phyloP scores from a whole-genome alignment of 2,888 invertebrate species.

The Ischnus inquisitorius region DNA sequence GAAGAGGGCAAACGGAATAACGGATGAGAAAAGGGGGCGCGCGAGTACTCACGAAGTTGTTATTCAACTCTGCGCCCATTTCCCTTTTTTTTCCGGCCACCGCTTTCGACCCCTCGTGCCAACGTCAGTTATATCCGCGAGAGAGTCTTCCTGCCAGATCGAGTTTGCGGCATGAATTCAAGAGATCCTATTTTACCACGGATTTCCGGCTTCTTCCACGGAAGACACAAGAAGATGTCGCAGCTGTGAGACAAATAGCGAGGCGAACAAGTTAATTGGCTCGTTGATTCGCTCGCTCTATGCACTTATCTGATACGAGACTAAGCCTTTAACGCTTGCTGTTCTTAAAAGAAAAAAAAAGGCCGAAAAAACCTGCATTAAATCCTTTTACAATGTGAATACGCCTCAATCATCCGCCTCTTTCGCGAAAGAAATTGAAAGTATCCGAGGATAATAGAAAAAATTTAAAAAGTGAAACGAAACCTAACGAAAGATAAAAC shows the following conservation, averaged over 20 bases:
- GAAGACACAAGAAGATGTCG: neutral
- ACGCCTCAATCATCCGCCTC: neutral
- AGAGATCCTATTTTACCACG: conserved; percentile 5
- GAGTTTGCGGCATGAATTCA: conserved; percentile 21
- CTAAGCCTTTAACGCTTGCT: conserved; percentile 10
- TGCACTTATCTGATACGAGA: conserved; percentile 51
- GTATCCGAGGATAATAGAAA: neutral
- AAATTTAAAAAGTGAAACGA: neutral
- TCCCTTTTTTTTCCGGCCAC: conserved; percentile 25
- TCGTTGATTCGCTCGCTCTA: conserved; percentile 31
- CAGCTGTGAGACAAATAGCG: neutral
- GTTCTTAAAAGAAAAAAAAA: neutral
- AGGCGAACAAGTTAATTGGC: conserved; percentile 32
- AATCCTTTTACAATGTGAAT: neutral
- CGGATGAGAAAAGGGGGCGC: conserved; percentile 31
- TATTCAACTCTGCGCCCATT: conserved; percentile 38
- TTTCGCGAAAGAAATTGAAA: neutral
- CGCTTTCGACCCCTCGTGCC: neutral
- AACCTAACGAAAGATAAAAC: neutral
- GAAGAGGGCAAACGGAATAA: conserved; percentile 54
- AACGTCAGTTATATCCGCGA: neutral
- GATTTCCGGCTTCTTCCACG: conserved; percentile 5
- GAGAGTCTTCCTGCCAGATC: conserved; percentile 5
- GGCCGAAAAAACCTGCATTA: neutral
- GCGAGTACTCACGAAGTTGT: conserved; percentile 3